Evolutionary conservation across 1,140 invertebrate species (phyloP), one percentile per base, ranked within the genome.

Genomic region (Heliconius eleuchia): DNA sequence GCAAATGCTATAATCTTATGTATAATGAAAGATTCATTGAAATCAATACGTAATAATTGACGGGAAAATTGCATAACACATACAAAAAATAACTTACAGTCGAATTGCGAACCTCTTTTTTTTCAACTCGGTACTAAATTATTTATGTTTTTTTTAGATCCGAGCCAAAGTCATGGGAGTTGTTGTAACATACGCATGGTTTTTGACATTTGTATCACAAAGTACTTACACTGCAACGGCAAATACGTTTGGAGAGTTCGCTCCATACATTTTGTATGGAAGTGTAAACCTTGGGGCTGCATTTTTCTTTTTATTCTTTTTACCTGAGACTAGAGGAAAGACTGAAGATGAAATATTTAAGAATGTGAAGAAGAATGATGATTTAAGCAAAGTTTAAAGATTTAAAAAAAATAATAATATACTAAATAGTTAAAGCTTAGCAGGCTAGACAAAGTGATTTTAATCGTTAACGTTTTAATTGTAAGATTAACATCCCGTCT

Each of bases 131-230:
- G 30, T 34, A 34, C 2, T 34, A 34, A 34, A 34, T 34, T 0
- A 34, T 9, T 42, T 9, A 42, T 11, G 11, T 23, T 89, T 91
- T 23, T 89, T 91, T 30, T 82, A 93, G 91, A 86, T 91, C 52
- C 87, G 90, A 52, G 50, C 50, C 50, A 52, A 52, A 52, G 50
- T 52, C 4, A 52, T 52, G 50, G 50, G 50, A 4, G 46, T 84
- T 5, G 78, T 87, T 27, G 82, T 89, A 0, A 86, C 85, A 8
- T 83, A 85, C 2, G 84, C 84, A 0, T 93, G 91, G 92, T 82
- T 87, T 13, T 78, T 84, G 39, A 78, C 80, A 1, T 90, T 90
- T 30, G 55, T 88, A 0, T 85, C 87, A 39, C 72, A 91, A 0
- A 73, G 83, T 6, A 77, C 83, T 1, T 90, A 88, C 76, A 66